Evolutionary conservation across 2,113 vertebrate genomes (phyloP), one percentile per base, ranked within the genome.

Genomic region (Phyllostomus hastatus): DNA sequence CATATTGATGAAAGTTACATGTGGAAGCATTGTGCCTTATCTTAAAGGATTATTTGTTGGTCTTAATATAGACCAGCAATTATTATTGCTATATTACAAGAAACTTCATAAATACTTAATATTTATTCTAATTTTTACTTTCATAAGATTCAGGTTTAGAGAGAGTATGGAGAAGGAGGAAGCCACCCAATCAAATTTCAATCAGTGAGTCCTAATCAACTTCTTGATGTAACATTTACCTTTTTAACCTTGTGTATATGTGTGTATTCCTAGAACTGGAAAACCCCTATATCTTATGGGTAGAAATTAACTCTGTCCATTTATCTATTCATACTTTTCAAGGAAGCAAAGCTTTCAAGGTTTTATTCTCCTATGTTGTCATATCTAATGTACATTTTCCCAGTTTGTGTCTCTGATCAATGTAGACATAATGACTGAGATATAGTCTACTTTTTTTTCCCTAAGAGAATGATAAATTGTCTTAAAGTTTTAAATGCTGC

Each of bases 81-180:
- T 76, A 59, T 26, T 54, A 46, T 52, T 3, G 4, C 43, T 72
- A 5, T 93, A 35, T 73, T 83, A 67, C 28, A 88, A 61, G 31
- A 59, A 90, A 16, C 15, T 69, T 97, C 64, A 75, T 52, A 59
- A 91, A 88, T 76, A 80, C 8, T 82, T 86, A 87, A 86, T 50
- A 83, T 92, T 95, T 93, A 15, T 70, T 50, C 22, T 90, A 86
- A n/a, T 8, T 79, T 90, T 83, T 79, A 69, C 4, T 91, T 70
- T 70, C 16, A 16, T 72, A 81, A 82, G 33, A 41, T 7, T 93
- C n/a, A 61, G 11, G 11, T 28, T 85, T 41, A 69, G 10, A 48
- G 54, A 35, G 1, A 3, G 1, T 35, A 14, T 28, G 5, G 41
- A 79, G 31, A 91, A 91, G 1, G 9, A 75, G 1, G 35, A 90